These are phyloP conservation scores for Engystomops pustulosus DNA, from an alignment of 2,113 vertebrate genomes.

Conservation along the genomic window DNA sequence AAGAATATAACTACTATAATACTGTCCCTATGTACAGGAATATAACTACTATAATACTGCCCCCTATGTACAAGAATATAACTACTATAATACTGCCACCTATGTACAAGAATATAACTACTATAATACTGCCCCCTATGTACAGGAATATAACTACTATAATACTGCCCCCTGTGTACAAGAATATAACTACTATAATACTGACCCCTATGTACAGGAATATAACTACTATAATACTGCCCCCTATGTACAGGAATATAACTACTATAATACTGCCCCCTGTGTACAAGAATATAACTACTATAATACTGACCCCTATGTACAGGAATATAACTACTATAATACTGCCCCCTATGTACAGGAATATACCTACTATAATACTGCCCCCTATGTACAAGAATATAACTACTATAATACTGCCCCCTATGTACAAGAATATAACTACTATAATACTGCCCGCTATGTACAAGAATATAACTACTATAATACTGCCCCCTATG, in stretches of 20 bases:
- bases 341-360: background rate
- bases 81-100: constrained; percentile 1
- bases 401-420: too few species aligned
- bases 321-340: constrained; percentile 2
- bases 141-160: constrained; percentile 2
- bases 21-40: constrained; percentile 2
- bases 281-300: too few species aligned
- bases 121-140: background rate
- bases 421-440: too few species aligned
- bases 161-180: background rate
- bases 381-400: too few species aligned
- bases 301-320: too few species aligned
- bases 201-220: background rate
- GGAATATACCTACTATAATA: too few species aligned
- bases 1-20: constrained; percentile 15
- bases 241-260: background rate
- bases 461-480: too few species aligned
- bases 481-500: too few species aligned
- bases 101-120: constrained; percentile 1
- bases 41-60: constrained; percentile 11
- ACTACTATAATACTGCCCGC: too few species aligned
- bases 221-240: background rate
- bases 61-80: background rate
- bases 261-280: background rate
- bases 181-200: too few species aligned